These are phyloP conservation scores for Mongoloraphidia duomilia DNA, from an alignment of 2,888 invertebrate species.

Conservation along the genomic window DNA sequence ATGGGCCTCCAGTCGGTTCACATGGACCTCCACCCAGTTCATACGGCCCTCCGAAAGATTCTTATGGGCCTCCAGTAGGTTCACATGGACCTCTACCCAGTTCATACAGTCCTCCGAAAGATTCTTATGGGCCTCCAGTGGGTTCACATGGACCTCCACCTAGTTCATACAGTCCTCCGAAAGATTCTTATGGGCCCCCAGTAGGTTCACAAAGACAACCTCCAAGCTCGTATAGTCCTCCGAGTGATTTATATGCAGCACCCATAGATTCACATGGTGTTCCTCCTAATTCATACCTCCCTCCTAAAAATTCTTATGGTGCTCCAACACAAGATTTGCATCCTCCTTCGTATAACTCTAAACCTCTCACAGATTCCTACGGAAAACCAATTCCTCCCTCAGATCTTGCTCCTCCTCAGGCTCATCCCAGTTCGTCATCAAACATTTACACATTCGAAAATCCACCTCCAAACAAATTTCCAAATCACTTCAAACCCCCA, in stretches of 20 bases:
- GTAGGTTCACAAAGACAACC: slow-evolving; percentile 13
- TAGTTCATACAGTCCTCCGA: slow-evolving; percentile 7
- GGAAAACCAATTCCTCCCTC: slow-evolving; percentile 14
- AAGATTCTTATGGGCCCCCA: slow-evolving; percentile 5
- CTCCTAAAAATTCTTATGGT: slow-evolving; percentile 27
- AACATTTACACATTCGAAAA: no score
- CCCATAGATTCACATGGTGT: slow-evolving; percentile 28
- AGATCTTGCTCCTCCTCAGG: slow-evolving; percentile 1
- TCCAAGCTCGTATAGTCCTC: no score
- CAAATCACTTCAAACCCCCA: no score
- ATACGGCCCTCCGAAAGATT: slow-evolving; percentile 2
- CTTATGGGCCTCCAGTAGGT: slow-evolving; percentile 3
- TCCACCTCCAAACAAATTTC: no score
- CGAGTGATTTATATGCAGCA: slow-evolving; percentile 30
- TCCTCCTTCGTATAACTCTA: slow-evolving; percentile 8
- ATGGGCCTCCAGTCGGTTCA: not conserved
- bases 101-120: slow-evolving; percentile 22
- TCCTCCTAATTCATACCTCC: slow-evolving; percentile 13
- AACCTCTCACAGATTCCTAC: slow-evolving; percentile 4
- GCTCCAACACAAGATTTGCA: slow-evolving; percentile 23
- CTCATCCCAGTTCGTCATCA: no score
- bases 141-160: slow-evolving; percentile 8
- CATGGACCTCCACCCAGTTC: no score
- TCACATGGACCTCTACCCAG: slow-evolving; percentile 12
- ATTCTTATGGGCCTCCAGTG: slow-evolving; percentile 28